Percentiles rank a stretch among this genome's conserved stretches.
phyloP scores from a whole-genome alignment of 2,888 invertebrate species.

The Tricholauxania praeusta region DNA sequence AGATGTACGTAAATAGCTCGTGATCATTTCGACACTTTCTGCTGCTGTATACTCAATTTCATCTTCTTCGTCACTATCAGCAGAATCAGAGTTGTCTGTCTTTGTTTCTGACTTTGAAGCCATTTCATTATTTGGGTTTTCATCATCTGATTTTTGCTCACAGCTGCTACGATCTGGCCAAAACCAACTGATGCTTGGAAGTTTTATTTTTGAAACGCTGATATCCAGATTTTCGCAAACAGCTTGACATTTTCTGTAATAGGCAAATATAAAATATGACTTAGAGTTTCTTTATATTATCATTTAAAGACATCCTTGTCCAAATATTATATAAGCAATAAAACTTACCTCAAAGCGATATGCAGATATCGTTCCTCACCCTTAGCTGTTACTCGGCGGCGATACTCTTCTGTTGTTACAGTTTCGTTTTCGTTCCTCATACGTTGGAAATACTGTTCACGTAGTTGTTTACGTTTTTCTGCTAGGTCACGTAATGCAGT shows the following conservation, averaged over 20 bases:
- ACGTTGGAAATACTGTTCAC: constrained; percentile 58
- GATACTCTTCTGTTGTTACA: constrained; percentile 68
- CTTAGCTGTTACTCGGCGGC: constrained; percentile 69
- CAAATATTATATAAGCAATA: background rate
- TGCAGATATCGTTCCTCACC: constrained; percentile 68
- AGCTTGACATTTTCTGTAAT: constrained; percentile 68
- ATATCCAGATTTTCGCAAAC: constrained; percentile 73
- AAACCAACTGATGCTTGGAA: constrained; percentile 73
- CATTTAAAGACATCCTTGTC: too few species aligned
- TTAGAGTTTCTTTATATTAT: too few species aligned
- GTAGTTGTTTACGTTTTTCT: constrained; percentile 55
- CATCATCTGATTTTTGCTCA: constrained; percentile 39
- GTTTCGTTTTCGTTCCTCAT: constrained; percentile 56
- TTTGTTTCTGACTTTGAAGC: background rate
- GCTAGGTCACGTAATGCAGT: constrained; percentile 59
- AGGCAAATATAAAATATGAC: constrained; percentile 12
- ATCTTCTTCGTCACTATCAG: constrained; percentile 58
- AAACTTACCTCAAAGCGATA: constrained; percentile 66
- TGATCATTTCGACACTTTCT: constrained; percentile 74
- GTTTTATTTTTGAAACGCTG: constrained; percentile 68
- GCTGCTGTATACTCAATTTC: constrained; percentile 58
- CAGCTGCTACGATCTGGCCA: constrained; percentile 70
- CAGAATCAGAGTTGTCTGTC: background rate
- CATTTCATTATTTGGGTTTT: constrained; percentile 47
- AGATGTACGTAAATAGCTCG: constrained; percentile 75